Base-by-base conservation (phyloP, 2,888 invertebrate species). In the Elysia crispata region DNA sequence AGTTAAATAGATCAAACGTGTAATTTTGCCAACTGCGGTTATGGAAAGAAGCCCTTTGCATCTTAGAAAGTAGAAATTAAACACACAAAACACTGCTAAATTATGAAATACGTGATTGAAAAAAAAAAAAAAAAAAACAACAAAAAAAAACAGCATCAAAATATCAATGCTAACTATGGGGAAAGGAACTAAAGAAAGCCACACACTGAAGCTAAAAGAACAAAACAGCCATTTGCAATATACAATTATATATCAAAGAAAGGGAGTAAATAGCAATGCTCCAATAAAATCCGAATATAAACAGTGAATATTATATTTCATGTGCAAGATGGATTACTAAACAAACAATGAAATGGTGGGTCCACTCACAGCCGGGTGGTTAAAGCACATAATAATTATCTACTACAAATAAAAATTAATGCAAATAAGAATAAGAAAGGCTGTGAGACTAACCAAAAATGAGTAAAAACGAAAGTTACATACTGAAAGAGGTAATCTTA, bases 171-270 rank as follows among this genome's bases (percentile, higher is more conserved):
- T 31, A 66, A 31, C 31, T 31, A 66, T 31, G 31, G 25, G 31
- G 5, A 25, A 28, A 30, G 8, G 28, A 31, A 66, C 30, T 30
- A 66, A 31, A 25, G 31, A 66, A 66, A 28, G 30, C 66, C 66
- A 66, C 28, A 66, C 66, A 66, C 30, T 18, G 25, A 66, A 66
- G 66, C 31, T 31, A 66, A 66, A 66, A 66, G 3, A 30, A 28
- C 66, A 66, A 6, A 23, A 31, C 31, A 66, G 66, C 66, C 66
- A 66, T 31, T 30, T 66, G 66, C 66, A 66, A 1, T 66, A 31
- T 66, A n/a, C n/a, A 66, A 23, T 66, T 30, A 25, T 31, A n/a
- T 30, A 66, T 18, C 66, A 18, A 66, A 66, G 30, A 28, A 66
- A 66, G 5, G 62, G 18, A 23, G 25, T 31, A 30, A 30, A 31